Conservation (phyloP, 2,797 vertebrate genomes). For the Tenualosa ilisha region DNA sequence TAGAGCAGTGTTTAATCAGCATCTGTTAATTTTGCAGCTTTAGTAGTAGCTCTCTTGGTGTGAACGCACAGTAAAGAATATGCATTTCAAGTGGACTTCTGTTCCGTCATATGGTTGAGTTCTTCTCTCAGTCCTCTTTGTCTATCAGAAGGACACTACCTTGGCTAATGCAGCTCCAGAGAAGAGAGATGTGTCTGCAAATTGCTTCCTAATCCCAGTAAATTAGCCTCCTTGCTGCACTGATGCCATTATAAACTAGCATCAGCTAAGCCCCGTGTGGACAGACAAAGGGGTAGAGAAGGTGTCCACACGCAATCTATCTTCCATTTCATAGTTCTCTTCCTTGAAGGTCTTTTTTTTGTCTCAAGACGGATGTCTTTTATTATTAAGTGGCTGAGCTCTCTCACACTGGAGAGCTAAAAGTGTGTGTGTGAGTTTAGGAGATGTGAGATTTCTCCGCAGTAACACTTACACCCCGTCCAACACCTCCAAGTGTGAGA, state of each 20-base stretch:
- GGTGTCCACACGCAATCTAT: background rate
- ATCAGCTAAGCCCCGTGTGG: background rate
- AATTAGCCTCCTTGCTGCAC: background rate
- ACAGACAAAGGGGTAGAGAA: background rate
- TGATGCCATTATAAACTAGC: background rate
- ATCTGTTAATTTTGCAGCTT: too few species aligned
- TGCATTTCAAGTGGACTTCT: background rate
- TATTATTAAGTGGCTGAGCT: too few species aligned
- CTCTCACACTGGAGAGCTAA: too few species aligned
- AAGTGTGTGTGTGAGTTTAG: background rate
- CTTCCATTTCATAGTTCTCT: background rate
- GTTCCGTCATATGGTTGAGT: background rate
- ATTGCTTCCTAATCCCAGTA: background rate
- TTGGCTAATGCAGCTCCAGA: background rate
- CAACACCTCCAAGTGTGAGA: background rate
- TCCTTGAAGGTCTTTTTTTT: too few species aligned
- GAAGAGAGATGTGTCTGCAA: background rate
- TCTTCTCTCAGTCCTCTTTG: background rate
- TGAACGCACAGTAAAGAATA: background rate
- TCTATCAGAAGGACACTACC: background rate
- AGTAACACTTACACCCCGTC: background rate
- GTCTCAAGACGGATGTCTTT: background rate
- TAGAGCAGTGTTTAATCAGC: too few species aligned
- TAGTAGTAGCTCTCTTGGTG: too few species aligned
- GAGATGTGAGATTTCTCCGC: background rate